Evolutionary conservation across 2,797 vertebrate species (phyloP).

Genomic region (Synaphobranchus kaupii): DNA sequence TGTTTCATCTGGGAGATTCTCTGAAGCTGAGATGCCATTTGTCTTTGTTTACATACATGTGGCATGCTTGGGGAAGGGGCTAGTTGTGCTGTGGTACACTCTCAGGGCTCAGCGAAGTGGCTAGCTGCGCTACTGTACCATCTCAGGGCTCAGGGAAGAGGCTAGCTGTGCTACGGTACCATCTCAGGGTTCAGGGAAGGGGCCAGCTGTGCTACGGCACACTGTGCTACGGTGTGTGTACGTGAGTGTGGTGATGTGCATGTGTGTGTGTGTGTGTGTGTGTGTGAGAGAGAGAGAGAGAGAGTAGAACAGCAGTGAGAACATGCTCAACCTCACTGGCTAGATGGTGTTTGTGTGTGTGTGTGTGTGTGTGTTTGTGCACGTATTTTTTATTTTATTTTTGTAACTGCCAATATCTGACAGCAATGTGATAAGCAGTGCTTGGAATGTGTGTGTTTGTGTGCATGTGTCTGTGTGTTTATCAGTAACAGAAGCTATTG

Average conservation of each 20-base stretch:
- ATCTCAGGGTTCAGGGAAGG: too few species aligned
- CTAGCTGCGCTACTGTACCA: neutral
- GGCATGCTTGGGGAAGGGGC: neutral
- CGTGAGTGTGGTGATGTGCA: too few species aligned
- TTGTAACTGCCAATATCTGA: neutral
- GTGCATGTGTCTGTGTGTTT: neutral
- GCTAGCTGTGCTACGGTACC: too few species aligned
- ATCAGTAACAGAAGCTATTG: neutral
- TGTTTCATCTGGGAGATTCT: constrained; percentile 28
- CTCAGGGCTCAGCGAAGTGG: neutral
- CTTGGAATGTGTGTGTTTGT: neutral
- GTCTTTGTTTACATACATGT: neutral
- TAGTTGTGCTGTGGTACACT: neutral
- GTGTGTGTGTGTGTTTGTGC: too few species aligned
- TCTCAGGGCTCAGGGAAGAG: too few species aligned
- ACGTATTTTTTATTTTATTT: neutral
- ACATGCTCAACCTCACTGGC: too few species aligned
- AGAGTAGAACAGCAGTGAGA: too few species aligned
- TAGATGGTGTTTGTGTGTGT: too few species aligned
- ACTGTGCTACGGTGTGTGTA: too few species aligned
- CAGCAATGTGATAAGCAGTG: neutral
- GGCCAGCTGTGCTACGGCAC: too few species aligned
- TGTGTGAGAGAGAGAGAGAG: too few species aligned
- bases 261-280: too few species aligned
- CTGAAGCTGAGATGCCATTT: neutral